Conservation (phyloP, 2,797 vertebrate species). For the Calcarius lapponicus region DNA sequence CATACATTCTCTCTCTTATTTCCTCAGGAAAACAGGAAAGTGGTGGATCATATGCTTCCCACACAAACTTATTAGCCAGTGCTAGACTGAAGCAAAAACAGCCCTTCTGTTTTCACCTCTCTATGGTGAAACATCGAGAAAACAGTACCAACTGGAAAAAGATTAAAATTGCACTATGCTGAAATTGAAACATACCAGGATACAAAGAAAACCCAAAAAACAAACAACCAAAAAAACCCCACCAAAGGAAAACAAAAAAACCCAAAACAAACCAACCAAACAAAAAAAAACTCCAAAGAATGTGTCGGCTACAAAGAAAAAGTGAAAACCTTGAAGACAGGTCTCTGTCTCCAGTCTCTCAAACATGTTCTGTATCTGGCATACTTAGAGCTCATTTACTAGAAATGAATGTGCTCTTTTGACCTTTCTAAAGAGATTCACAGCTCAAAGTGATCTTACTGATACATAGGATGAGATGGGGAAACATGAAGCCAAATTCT, state of each 20-base stretch:
- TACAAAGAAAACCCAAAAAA: not conserved
- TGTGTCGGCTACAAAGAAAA: not conserved
- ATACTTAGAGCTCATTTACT: not conserved
- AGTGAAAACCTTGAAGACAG: not conserved
- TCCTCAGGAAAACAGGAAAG: not conserved
- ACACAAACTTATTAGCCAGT: not conserved
- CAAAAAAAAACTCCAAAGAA: not conserved
- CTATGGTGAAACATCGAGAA: not conserved
- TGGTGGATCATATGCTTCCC: not conserved
- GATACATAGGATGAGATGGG: too few relatives aligned
- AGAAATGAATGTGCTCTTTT: not conserved
- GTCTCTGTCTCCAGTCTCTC: not conserved
- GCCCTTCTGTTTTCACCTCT: not conserved
- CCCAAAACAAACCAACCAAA: too few relatives aligned
- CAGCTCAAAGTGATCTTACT: not conserved
- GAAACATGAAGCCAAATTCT: not conserved
- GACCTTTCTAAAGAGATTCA: not conserved
- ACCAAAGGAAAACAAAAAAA: not conserved
- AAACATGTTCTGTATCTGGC: not conserved
- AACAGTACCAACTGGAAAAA: not conserved
- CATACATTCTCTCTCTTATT: not conserved
- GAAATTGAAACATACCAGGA: accelerated
- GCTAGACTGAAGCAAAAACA: not conserved
- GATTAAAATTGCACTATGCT: not conserved
- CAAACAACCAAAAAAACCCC: not conserved